Percentiles rank a stretch among this genome's conserved stretches.
Conservation (phyloP, 2,888 invertebrate species). For the Polymixis flavicincta region DNA sequence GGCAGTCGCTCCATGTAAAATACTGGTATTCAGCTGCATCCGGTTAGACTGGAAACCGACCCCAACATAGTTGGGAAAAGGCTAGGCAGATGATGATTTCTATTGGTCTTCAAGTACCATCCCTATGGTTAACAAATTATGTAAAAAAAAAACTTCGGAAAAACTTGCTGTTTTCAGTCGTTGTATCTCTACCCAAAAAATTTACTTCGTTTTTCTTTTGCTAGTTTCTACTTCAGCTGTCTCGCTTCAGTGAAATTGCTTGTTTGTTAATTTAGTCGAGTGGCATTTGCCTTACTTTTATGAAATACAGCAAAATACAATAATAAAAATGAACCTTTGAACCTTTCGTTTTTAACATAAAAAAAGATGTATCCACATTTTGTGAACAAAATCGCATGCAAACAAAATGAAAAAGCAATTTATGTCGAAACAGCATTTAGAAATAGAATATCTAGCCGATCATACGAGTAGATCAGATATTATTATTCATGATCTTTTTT, state of each 20-base stretch:
- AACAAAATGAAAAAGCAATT: not conserved
- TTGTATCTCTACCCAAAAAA: not conserved
- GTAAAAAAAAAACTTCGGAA: not conserved
- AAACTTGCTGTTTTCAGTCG: not conserved
- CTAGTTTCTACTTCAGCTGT: constrained; percentile 7
- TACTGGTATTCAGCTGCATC: too few relatives aligned
- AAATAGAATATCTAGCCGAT: not conserved
- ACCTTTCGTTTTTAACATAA: not conserved
- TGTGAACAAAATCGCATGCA: not conserved
- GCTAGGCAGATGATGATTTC: too few relatives aligned
- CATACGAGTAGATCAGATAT: not conserved
- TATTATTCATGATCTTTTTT: not conserved
- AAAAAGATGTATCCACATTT: not conserved
- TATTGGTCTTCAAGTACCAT: constrained; percentile 1
- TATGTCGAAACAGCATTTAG: not conserved
- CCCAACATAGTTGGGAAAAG: too few relatives aligned
- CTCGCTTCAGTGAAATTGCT: not conserved
- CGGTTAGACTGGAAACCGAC: too few relatives aligned
- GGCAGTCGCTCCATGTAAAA: too few relatives aligned
- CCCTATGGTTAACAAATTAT: constrained; percentile 13
- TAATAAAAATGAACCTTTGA: not conserved
- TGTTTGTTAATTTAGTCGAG: not conserved
- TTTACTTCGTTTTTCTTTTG: constrained; percentile 6
- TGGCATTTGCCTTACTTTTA: not conserved
- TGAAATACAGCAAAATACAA: not conserved